Percentiles rank a stretch among this genome's conserved stretches.
Evolutionary conservation across 2,888 invertebrate genomes (phyloP).

Genomic region (Alviniconcha strummeri): DNA sequence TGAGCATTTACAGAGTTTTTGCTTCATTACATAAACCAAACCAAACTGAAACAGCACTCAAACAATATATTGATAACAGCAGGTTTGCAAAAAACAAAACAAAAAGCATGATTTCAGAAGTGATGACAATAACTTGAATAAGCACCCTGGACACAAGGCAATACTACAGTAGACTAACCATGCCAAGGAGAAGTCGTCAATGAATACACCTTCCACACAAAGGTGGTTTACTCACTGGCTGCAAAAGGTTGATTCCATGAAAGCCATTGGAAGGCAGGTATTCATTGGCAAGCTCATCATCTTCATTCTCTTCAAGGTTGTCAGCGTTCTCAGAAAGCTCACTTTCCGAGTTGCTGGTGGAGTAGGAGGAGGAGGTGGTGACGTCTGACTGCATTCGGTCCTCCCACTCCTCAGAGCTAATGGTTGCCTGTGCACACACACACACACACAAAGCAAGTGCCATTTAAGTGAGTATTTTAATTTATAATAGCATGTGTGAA

Average conservation of each 20-base stretch:
- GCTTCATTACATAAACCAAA: too few species aligned
- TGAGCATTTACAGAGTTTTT: too few species aligned
- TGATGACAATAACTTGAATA: too few species aligned
- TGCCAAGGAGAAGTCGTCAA: too few species aligned
- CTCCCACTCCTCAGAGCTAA: slow-evolving; percentile 71
- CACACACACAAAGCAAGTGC: too few species aligned
- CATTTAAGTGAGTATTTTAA: too few species aligned
- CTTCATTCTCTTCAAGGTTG: slow-evolving; percentile 33
- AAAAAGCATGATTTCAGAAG: neutral
- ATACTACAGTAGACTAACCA: too few species aligned
- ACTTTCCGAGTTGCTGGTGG: slow-evolving; percentile 61
- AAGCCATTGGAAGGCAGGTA: slow-evolving; percentile 46
- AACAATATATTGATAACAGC: too few species aligned
- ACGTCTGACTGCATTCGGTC: slow-evolving; percentile 69
- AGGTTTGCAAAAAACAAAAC: neutral
- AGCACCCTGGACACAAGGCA: too few species aligned
- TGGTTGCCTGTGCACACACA: slow-evolving; percentile 43
- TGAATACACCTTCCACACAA: too few species aligned
- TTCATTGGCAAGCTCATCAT: slow-evolving; percentile 27
- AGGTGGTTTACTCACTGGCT: slow-evolving; percentile 54
- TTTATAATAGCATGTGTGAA: too few species aligned
- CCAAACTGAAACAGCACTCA: too few species aligned
- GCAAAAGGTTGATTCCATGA: slow-evolving; percentile 63
- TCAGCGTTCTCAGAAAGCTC: slow-evolving; percentile 60
- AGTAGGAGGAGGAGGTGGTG: slow-evolving; percentile 59